phyloP scores from a whole-genome alignment of 2,888 invertebrate genomes.

The Camponotus fellah region DNA sequence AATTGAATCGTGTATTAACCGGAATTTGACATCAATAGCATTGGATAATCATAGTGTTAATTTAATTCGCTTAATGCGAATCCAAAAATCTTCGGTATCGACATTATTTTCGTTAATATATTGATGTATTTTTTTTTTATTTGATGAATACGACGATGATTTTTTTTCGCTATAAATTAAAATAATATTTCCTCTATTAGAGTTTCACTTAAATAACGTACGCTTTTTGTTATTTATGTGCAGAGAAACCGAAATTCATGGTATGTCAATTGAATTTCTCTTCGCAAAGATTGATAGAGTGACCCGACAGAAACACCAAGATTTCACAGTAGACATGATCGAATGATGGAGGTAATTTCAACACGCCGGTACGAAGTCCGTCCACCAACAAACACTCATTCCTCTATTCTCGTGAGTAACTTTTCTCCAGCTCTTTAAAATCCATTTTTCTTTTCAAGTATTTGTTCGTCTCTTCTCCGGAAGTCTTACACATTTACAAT shows the following conservation, averaged over 20 bases:
- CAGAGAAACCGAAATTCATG: background rate
- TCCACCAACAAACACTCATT: slow-evolving; percentile 80
- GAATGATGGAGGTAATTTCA: slow-evolving; percentile 84
- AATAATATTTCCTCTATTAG: background rate
- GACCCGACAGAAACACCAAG: slow-evolving; percentile 41
- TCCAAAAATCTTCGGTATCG: background rate
- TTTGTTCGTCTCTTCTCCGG: slow-evolving; percentile 2
- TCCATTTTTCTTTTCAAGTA: slow-evolving; percentile 29
- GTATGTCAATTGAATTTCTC: background rate
- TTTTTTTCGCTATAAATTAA: background rate
- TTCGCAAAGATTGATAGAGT: slow-evolving; percentile 3
- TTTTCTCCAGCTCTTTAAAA: slow-evolving; percentile 58
- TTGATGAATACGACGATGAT: background rate
- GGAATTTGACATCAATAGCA: background rate
- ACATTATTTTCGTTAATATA: background rate
- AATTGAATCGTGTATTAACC: background rate
- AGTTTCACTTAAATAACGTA: background rate
- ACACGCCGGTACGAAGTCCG: slow-evolving; percentile 84
- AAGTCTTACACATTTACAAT: background rate
- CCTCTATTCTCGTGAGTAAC: slow-evolving; percentile 80
- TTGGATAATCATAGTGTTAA: background rate
- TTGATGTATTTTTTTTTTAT: background rate
- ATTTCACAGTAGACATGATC: slow-evolving; percentile 71
- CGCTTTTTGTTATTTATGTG: background rate
- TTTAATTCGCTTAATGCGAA: background rate